phyloP scores from a whole-genome alignment of 2,797 vertebrate genomes.

The Pangasius djambal region DNA sequence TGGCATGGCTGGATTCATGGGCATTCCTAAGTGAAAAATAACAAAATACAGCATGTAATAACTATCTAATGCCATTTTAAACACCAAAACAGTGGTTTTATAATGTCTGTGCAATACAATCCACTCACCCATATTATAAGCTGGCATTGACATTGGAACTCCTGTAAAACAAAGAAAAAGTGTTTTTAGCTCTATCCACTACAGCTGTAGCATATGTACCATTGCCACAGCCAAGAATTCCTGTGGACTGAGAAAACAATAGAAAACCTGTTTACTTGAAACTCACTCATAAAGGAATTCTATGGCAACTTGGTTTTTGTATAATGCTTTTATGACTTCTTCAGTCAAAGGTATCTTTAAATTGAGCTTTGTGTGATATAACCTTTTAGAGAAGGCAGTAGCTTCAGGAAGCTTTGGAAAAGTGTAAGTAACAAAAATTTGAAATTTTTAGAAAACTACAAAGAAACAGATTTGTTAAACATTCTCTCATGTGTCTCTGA shows the following conservation, averaged over 20 bases:
- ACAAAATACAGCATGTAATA: not conserved
- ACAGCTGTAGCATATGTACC: not conserved
- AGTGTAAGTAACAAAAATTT: not conserved
- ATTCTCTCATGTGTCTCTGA: not conserved
- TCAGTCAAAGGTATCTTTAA: not conserved
- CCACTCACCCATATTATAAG: constrained; percentile 74
- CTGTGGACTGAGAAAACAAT: not conserved
- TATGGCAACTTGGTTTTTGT: not conserved
- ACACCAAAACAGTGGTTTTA: not conserved
- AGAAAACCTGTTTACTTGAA: not conserved
- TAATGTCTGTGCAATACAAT: not conserved
- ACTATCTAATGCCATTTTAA: not conserved
- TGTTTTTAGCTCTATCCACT: not conserved
- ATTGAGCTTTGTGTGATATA: not conserved
- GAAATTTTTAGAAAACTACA: not conserved
- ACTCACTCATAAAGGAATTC: not conserved
- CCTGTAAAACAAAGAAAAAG: constrained; percentile 59
- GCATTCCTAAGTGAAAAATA: constrained; percentile 69
- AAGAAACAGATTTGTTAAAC: not conserved
- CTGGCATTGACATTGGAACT: constrained; percentile 71
- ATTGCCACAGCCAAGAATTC: not conserved
- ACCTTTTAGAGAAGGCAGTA: not conserved
- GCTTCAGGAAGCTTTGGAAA: not conserved
- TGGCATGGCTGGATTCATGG: constrained; percentile 75
- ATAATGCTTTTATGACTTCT: not conserved